phyloP scores from a whole-genome alignment of 2,797 vertebrate species.

The Falco peregrinus region DNA sequence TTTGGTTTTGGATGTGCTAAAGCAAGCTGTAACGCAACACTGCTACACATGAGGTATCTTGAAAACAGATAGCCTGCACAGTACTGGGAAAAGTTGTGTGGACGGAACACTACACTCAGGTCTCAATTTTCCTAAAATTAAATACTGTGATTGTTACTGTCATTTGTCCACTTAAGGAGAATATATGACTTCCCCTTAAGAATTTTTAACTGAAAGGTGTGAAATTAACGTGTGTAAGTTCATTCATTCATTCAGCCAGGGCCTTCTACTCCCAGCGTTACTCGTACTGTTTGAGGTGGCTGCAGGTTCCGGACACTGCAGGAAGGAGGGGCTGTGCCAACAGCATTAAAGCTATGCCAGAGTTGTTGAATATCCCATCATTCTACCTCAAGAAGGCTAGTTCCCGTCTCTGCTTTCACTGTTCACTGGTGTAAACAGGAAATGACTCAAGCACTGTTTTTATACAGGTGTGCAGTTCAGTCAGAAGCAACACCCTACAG shows the following conservation, averaged over 20 bases:
- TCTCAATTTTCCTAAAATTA: not conserved
- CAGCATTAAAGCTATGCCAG: not conserved
- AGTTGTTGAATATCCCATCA: constrained; percentile 2
- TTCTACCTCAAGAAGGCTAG: not conserved
- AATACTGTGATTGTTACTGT: not conserved
- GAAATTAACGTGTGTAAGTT: not conserved
- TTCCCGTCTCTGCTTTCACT: not conserved
- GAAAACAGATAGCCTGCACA: not conserved
- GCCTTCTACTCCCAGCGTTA: not conserved
- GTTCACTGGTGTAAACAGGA: not conserved
- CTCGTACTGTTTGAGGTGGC: not conserved
- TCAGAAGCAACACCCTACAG: not conserved
- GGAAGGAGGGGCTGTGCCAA: not conserved
- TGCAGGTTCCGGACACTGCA: not conserved
- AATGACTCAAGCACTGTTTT: not conserved
- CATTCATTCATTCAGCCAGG: not conserved
- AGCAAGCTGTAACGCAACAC: not conserved
- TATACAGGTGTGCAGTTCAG: not conserved
- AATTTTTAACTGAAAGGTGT: not conserved
- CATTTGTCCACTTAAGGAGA: not conserved
- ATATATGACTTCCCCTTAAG: not conserved
- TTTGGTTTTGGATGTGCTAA: not conserved
- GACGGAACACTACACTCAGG: not conserved
- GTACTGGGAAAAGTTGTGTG: not conserved
- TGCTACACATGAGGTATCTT: not conserved